A percentile compares a stretch with the other conserved stretches of the same genome.
phyloP scores from a whole-genome alignment of 2,797 vertebrate genomes.

The Neosilurus mollespiculum region DNA sequence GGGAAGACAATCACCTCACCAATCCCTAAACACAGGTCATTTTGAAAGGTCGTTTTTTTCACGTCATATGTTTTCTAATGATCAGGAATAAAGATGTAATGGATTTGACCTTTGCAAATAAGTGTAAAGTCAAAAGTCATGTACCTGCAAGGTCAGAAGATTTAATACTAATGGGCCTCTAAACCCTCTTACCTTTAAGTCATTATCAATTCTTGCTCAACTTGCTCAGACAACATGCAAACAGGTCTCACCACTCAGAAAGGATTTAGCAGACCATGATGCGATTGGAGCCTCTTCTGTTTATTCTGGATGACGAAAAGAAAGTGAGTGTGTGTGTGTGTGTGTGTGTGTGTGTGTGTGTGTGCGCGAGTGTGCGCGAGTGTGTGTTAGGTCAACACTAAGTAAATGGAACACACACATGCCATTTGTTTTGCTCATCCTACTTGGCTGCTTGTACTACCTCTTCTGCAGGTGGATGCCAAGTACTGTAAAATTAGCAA shows the following conservation, averaged over 20 bases:
- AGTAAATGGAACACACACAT: constrained; percentile 57
- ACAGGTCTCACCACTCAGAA: constrained; percentile 48
- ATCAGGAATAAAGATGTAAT: constrained; percentile 1
- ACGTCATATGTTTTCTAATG: background rate
- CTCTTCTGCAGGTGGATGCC: constrained; percentile 43
- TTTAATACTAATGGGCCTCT: constrained; percentile 65
- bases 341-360: background rate
- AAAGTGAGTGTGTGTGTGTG: constrained; percentile 27
- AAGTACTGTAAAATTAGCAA: constrained; percentile 41
- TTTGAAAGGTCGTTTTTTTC: constrained; percentile 1
- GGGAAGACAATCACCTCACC: background rate
- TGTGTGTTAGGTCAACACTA: constrained; percentile 20
- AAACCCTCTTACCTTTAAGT: constrained; percentile 52
- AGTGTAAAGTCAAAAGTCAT: constrained; percentile 62
- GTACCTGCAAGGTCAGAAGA: constrained; percentile 68
- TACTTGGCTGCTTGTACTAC: constrained; percentile 46
- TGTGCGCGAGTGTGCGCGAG: background rate
- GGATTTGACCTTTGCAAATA: constrained; percentile 67
- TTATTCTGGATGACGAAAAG: constrained; percentile 55
- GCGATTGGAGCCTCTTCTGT: constrained; percentile 51
- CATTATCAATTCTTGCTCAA: constrained; percentile 56
- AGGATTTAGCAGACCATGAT: constrained; percentile 53
- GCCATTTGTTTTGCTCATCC: constrained; percentile 51
- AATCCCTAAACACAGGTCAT: background rate
- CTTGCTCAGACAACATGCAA: constrained; percentile 63